Conservation (phyloP, 1,140 invertebrate genomes). For the Pseudomyrmex concolor region DNA sequence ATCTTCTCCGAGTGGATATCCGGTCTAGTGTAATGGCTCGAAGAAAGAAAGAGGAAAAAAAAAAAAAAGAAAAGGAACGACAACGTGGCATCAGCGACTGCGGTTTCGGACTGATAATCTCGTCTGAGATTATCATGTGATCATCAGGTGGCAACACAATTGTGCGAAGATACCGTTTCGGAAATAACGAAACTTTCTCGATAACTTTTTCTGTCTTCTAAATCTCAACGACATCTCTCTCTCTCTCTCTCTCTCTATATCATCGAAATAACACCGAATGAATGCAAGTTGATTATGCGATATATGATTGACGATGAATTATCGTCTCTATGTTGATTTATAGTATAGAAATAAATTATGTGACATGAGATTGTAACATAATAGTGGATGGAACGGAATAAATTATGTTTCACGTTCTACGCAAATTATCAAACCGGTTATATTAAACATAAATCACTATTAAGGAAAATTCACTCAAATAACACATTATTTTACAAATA, state of each 20-base stretch:
- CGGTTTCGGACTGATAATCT: conserved; percentile 20
- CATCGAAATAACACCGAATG: conserved; percentile 19
- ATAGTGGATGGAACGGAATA: conserved; percentile 13
- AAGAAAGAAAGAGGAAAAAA: conserved; percentile 51
- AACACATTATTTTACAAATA: too few species aligned
- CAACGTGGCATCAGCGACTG: conserved; percentile 1
- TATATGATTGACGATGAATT: conserved; percentile 28
- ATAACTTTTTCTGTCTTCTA: too few species aligned
- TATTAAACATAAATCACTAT: neutral
- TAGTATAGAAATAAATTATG: conserved; percentile 34
- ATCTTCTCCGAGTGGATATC: conserved; percentile 71
- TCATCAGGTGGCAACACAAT: conserved; percentile 11
- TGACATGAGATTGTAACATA: too few species aligned
- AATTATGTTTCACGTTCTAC: conserved; percentile 22
- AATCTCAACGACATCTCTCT: too few species aligned
- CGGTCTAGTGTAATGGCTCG: conserved; percentile 67
- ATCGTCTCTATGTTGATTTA: conserved; percentile 25
- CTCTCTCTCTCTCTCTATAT: neutral
- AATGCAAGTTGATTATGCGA: conserved; percentile 42
- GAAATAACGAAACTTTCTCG: neutral
- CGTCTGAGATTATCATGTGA: conserved; percentile 29
- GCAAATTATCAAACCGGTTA: conserved; percentile 1
- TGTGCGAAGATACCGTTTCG: neutral
- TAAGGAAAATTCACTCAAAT: too few species aligned
- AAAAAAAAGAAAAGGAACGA: conserved; percentile 34